Evolutionary conservation across 2,797 vertebrate species (phyloP), one percentile per base, ranked within the genome.

Genomic region (Mormyrus proboscirostris): DNA sequence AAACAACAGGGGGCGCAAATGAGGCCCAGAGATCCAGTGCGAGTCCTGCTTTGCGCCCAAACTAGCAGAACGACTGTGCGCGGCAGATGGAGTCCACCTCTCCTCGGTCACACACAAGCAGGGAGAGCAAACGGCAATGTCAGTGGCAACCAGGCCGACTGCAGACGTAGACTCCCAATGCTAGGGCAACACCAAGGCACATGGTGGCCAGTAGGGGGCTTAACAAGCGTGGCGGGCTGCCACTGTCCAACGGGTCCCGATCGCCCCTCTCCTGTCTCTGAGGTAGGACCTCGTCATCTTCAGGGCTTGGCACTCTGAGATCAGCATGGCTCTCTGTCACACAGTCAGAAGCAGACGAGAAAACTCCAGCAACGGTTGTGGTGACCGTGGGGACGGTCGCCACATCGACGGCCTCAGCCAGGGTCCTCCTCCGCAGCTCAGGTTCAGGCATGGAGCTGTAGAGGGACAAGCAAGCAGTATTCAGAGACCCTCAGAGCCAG

Each of bases 61-160:
- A 49, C 9, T n/a, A 53, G 89, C 25, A 4, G 10, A 62, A 53
- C 10, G 5, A 19, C 14, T 44, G 8, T 8, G 47, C 4, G 6
- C 8, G 62, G 49, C 25, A 0, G 6, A 41, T 0, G 55, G 25
- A 73, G 82, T 38, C 6, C 19, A 19, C 6, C 6, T 69, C 14
- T 22, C 51, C 6, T 49, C 9, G 0, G 69, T 44, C 29, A 14
- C 12, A 41, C 41, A 33, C n/a, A 79, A 76, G 88, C 62, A 22
- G 62, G 47, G 41, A 87, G 88, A 9, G 89, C 55, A 91, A 55
- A 82, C 19, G 83, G 90, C 59, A 2, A 1, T n/a, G 94, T 99
- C 97, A 99, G 90, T 99, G 98, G 93, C 98, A 98, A 94, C 94
- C 98, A 89, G 95, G 96, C 95, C 98, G 95, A 95, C 99, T 99